Evolutionary conservation across 2,797 vertebrate genomes (phyloP), one percentile per base, ranked within the genome.

Genomic region (Eleutherodactylus coqui): DNA sequence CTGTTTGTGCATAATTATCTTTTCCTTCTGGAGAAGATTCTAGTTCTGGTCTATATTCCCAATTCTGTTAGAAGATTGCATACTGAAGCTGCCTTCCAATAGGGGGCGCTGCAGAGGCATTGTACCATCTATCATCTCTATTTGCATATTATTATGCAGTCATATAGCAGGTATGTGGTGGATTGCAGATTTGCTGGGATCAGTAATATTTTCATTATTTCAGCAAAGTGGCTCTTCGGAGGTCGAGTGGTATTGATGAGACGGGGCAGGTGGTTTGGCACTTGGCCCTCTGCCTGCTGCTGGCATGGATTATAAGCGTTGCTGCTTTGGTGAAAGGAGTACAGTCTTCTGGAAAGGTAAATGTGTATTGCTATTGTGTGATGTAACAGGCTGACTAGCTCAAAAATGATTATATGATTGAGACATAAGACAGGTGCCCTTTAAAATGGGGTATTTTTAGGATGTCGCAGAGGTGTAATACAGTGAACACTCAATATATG

Each of bases 291-390:
- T 96, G 93, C 86, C 92, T 96, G 79, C 91, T 96, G 82, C 91
- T 96, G 47, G 90, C 90, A 81, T 93, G 94, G 89, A 87, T 93
- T 4, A 11, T 96, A 24, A 91, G 94, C 17, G 89, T 82, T 11
- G 92, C 90, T 24, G 90, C 93, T 0, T 92, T 96, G 53, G 92
- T 91, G 75, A 95, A 89, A 92, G 95, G 95, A 82, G 95, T 96
- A 89, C 95, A 96, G 90, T 96, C 95, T n/a, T 95, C 95, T 34
- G 96, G 95, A 55, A 96, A 96, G 91, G 96, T 96, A 87, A 90
- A 82, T 72, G n/a, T 43, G 27, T 45, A 36, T n/a, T 11, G 2
- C 41, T 64, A 17, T 1, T 9, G 5, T 3, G 60, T 64, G n/a
- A 32, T 32, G 10, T 32, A 16, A 64, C 13, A 16, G 14, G 13